Percentiles rank a stretch among this genome's conserved stretches.
Conservation (phyloP, 2,888 invertebrate genomes). For the Drosophila picticornis region DNA sequence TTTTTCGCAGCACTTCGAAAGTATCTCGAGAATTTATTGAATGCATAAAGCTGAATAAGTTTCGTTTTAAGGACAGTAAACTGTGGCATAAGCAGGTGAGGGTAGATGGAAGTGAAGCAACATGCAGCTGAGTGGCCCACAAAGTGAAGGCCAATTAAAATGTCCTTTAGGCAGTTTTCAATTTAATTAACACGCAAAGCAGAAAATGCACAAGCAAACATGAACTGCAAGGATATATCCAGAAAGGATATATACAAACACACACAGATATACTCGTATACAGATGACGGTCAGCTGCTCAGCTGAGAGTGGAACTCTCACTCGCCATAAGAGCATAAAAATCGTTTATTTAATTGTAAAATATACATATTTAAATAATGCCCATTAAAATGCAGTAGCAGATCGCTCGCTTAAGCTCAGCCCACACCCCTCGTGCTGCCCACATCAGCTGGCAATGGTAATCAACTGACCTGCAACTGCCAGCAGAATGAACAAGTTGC, state of each 20-base stretch:
- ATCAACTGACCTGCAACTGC: conserved; percentile 63
- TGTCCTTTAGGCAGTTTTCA: conserved; percentile 72
- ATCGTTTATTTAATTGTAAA: conserved; percentile 79
- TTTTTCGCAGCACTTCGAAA: neutral
- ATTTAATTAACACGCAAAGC: conserved; percentile 76
- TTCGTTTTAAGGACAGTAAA: neutral
- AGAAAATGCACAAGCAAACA: conserved; percentile 24
- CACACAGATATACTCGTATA: neutral
- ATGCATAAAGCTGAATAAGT: neutral
- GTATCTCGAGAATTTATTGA: neutral
- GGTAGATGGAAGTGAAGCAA: neutral
- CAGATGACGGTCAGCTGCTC: conserved; percentile 21
- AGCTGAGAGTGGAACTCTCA: conserved; percentile 33
- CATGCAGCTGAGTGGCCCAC: conserved; percentile 34
- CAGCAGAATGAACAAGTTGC: conserved; percentile 13
- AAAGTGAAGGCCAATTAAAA: conserved; percentile 78
- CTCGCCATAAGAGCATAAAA: conserved; percentile 62
- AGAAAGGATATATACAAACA: conserved; percentile 16
- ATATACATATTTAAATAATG: conserved; percentile 80
- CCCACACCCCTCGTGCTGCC: neutral
- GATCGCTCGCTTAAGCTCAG: conserved; percentile 59
- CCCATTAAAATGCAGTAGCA: conserved; percentile 72
- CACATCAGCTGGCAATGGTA: conserved; percentile 74
- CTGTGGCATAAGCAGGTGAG: neutral
- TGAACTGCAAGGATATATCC: conserved; percentile 4